Conservation (phyloP, 2,888 invertebrate genomes). For the Amiota mariae region DNA sequence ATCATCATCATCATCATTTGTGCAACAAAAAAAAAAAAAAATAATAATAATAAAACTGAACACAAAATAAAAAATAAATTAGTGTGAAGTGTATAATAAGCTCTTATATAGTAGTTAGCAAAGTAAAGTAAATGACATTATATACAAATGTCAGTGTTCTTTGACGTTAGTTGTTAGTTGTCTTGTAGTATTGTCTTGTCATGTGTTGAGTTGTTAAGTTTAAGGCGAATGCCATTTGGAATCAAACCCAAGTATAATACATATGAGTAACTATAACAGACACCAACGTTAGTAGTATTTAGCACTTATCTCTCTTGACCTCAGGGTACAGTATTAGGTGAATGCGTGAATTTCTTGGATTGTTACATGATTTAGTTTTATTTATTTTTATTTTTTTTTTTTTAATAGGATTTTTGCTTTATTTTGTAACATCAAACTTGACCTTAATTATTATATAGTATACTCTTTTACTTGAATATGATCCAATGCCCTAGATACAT, state of each 20-base stretch:
- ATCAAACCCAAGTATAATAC: background rate
- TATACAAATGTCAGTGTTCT: conserved; percentile 8
- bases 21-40: conserved; percentile 1
- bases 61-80: background rate
- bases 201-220: conserved; percentile 4
- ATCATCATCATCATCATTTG: background rate
- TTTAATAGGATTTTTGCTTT: background rate
- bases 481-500: conserved; percentile 3
- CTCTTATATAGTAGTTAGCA: no score
- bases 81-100: no score
- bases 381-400: background rate
- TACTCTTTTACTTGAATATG: background rate
- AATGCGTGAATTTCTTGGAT: conserved; percentile 5
- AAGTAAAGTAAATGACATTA: no score
- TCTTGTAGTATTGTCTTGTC: no score
- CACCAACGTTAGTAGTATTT: background rate
- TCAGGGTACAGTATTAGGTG: conserved; percentile 2
- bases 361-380: conserved; percentile 17
- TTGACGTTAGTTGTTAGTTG: background rate
- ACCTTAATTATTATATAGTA: background rate
- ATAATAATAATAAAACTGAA: background rate
- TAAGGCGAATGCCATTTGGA: conserved; percentile 14
- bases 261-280: background rate
- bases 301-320: background rate
- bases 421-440: conserved; percentile 11